These are phyloP conservation scores for Epirrita christyi DNA, from an alignment of 2,888 invertebrate genomes.

Conservation along the genomic window DNA sequence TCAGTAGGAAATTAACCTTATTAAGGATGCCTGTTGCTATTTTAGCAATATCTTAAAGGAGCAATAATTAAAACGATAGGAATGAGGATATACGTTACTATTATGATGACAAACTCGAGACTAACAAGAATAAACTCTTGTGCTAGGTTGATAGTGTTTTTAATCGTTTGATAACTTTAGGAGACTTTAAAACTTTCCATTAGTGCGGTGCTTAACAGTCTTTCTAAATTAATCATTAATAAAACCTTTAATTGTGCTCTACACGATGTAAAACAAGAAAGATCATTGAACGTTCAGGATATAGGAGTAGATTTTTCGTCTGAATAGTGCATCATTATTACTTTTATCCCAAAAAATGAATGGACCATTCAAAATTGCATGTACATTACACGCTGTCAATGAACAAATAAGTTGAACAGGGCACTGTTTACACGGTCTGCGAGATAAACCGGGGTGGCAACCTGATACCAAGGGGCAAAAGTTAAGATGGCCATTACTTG, in stretches of 20 bases:
- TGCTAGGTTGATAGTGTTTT: no score
- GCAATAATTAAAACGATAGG: background rate
- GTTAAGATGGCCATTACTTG: slow-evolving; percentile 71
- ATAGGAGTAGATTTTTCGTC: background rate
- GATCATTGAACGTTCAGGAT: no score
- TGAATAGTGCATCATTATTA: background rate
- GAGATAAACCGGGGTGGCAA: slow-evolving; percentile 75
- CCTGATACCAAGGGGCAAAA: slow-evolving; percentile 72
- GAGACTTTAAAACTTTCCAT: no score
- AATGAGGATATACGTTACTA: background rate
- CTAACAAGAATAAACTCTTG: no score
- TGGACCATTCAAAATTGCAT: slow-evolving; percentile 44
- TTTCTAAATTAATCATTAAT: no score
- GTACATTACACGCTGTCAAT: slow-evolving; percentile 57
- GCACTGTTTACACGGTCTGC: slow-evolving; percentile 60
- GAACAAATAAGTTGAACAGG: slow-evolving; percentile 65
- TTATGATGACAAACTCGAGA: background rate
- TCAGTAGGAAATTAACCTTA: slow-evolving; percentile 33
- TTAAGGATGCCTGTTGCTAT: slow-evolving; percentile 16
- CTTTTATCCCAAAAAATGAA: slow-evolving; percentile 16
- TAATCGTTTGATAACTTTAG: no score
- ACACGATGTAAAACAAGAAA: no score
- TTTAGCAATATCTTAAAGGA: background rate
- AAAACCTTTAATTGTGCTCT: no score
- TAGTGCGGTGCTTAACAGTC: no score